Percentiles rank a stretch among this genome's conserved stretches.
Evolutionary conservation across 2,888 invertebrate species (phyloP).

Genomic region (Halocaridina rubra): DNA sequence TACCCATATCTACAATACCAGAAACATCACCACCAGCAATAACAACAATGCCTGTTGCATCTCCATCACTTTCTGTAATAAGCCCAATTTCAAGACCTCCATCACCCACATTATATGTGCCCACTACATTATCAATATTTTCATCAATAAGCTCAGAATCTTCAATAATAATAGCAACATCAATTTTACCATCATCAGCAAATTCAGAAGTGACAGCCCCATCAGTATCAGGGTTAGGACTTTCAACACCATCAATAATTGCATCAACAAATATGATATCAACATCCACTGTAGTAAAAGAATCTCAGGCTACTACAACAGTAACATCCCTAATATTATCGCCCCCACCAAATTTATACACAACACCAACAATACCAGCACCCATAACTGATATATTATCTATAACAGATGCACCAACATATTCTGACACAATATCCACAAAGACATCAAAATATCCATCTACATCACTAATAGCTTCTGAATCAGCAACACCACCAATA

Average conservation of each 20-base stretch:
- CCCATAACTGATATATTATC: neutral
- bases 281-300: neutral
- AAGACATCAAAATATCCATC: too few relatives aligned
- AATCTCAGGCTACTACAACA: neutral
- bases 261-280: neutral
- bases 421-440: too few relatives aligned
- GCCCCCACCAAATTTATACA: neutral
- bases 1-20: neutral
- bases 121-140: neutral
- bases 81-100: neutral
- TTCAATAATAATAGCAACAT: neutral
- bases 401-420: neutral
- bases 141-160: neutral
- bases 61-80: neutral
- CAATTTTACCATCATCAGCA: neutral
- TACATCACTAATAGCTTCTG: too few relatives aligned
- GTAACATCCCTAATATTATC: neutral
- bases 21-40: neutral
- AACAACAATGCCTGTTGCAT: neutral
- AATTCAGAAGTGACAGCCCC: neutral
- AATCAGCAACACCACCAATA: too few relatives aligned
- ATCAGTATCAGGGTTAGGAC: neutral
- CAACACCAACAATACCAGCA: neutral
- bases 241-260: neutral
- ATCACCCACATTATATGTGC: neutral